Conservation (phyloP, 1,140 invertebrate genomes). For the Drosophila pachea region DNA sequence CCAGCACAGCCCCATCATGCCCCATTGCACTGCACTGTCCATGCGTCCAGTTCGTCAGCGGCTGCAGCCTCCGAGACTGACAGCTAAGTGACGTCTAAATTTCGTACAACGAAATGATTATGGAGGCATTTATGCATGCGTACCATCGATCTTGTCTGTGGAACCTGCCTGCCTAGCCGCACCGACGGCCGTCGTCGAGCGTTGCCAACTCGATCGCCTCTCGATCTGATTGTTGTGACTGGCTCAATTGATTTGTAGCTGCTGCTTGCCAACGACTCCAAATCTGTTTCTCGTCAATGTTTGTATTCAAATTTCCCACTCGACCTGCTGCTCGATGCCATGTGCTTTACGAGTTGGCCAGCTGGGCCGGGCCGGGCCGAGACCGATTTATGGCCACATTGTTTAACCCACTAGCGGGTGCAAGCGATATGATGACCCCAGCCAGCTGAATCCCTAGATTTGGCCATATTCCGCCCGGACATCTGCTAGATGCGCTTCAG, state of each 20-base stretch:
- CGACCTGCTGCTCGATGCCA: too few species aligned
- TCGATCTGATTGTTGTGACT: slow-evolving; percentile 24
- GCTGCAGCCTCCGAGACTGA: slow-evolving; percentile 42
- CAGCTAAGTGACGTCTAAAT: slow-evolving; percentile 75
- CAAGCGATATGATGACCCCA: too few species aligned
- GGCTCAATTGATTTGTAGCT: slow-evolving; percentile 68
- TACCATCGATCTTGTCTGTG: slow-evolving; percentile 45
- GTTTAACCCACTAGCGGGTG: too few species aligned
- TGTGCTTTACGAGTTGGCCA: too few species aligned
- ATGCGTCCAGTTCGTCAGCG: slow-evolving; percentile 50
- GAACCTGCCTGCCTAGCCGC: slow-evolving; percentile 25
- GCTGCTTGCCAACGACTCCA: slow-evolving; percentile 10
- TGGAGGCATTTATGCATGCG: slow-evolving; percentile 76
- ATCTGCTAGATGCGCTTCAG: too few species aligned
- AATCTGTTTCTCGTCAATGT: slow-evolving; percentile 52
- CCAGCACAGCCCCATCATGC: not conserved
- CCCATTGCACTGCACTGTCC: not conserved
- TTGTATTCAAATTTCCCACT: slow-evolving; percentile 69
- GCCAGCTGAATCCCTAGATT: too few species aligned
- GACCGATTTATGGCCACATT: too few species aligned
- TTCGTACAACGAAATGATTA: slow-evolving; percentile 75
- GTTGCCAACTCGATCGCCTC: slow-evolving; percentile 34
- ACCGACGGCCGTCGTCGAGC: slow-evolving; percentile 10
- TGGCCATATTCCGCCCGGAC: too few species aligned
- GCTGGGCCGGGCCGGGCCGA: too few species aligned